These are phyloP conservation scores for Brevimyrus niger DNA, from an alignment of 2,113 vertebrate species.

Conservation along the genomic window DNA sequence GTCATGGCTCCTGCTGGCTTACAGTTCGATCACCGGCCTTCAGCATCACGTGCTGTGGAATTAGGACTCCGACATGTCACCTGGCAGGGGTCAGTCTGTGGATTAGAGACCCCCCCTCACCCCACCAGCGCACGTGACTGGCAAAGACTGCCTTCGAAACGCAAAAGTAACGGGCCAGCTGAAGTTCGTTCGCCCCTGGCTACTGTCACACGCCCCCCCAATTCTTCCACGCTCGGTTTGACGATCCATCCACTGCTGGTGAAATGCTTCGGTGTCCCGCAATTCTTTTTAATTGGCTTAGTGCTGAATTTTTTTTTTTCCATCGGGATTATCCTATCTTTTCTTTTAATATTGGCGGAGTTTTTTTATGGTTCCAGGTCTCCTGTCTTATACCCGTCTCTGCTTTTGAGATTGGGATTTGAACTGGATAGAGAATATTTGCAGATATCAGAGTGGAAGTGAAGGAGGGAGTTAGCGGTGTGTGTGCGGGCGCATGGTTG, in stretches of 20 bases:
- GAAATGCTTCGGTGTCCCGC: constrained; percentile 25
- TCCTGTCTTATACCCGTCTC: background rate
- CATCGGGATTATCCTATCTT: constrained; percentile 29
- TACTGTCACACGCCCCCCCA: constrained; percentile 3
- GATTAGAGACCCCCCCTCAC: constrained; percentile 20
- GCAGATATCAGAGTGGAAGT: constrained; percentile 31
- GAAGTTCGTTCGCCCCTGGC: constrained; percentile 30
- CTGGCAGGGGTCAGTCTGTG: constrained; percentile 26
- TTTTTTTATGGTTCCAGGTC: constrained; percentile 5
- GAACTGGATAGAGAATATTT: constrained; percentile 21
- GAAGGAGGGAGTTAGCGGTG: background rate
- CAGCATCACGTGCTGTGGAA: constrained; percentile 18
- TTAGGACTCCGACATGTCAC: constrained; percentile 17
- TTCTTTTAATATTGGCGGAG: constrained; percentile 28
- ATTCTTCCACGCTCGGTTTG: constrained; percentile 17
- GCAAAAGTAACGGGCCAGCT: constrained; percentile 21
- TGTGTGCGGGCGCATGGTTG: background rate
- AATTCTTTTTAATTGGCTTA: constrained; percentile 39
- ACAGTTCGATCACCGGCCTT: constrained; percentile 37
- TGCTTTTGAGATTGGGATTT: constrained; percentile 20
- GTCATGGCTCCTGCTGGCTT: constrained; percentile 35
- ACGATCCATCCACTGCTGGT: constrained; percentile 23
- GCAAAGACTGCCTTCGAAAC: background rate
- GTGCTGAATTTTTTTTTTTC: constrained; percentile 32
- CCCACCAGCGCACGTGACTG: background rate